Evolutionary conservation across 2,113 vertebrate genomes (phyloP).

Genomic region (Symphodus melops): DNA sequence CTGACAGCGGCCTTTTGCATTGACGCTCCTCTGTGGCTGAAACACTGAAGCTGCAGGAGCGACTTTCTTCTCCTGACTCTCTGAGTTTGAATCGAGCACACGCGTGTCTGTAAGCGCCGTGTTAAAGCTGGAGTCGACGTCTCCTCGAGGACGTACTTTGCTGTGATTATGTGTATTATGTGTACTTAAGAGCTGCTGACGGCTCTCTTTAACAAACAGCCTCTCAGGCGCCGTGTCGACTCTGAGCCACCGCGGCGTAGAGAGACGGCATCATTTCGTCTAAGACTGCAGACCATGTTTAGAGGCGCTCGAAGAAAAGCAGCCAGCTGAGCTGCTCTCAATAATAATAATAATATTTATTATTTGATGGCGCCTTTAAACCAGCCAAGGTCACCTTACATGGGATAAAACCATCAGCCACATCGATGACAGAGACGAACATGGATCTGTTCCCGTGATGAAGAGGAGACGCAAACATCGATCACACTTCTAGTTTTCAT

Average conservation of each 20-base stretch:
- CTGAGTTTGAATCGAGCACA: no score
- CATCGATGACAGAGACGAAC: not conserved
- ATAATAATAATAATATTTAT: no score
- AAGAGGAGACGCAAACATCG: not conserved
- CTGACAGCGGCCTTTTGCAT: no score
- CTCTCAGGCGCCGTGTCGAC: not conserved
- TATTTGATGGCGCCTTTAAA: no score
- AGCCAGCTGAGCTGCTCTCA: not conserved
- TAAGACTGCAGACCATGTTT: conserved; percentile 18
- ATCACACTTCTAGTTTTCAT: no score
- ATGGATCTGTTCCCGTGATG: not conserved
- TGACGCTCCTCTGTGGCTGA: no score
- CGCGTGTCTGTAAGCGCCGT: not conserved
- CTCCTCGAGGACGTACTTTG: conserved; percentile 11
- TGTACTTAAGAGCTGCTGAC: conserved; percentile 38
- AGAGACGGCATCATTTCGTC: conserved; percentile 7
- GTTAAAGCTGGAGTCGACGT: not conserved
- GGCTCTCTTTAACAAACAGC: conserved; percentile 20
- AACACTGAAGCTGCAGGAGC: no score
- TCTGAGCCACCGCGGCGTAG: not conserved
- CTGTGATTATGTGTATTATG: conserved; percentile 30
- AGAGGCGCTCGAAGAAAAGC: not conserved
- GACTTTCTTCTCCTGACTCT: no score
- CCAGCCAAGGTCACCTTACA: no score
- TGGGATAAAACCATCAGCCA: no score